These are phyloP conservation scores for Drosophila punjabiensis DNA, from an alignment of 1,140 invertebrate species.

Conservation along the genomic window DNA sequence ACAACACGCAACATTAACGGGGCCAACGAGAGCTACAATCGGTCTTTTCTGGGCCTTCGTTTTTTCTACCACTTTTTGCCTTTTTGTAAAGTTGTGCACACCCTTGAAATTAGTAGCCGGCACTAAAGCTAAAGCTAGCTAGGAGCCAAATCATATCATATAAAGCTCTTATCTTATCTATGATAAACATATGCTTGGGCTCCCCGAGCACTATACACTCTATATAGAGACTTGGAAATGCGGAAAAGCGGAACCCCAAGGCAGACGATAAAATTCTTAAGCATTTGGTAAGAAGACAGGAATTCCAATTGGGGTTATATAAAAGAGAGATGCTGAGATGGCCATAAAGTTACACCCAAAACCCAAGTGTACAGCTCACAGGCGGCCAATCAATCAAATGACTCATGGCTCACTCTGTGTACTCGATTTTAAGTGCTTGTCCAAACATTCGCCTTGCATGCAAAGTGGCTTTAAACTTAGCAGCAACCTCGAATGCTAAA, in stretches of 20 bases:
- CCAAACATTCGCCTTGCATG: constrained; percentile 20
- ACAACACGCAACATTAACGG: constrained; percentile 51
- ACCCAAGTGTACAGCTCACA: background rate
- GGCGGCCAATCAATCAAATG: constrained; percentile 9
- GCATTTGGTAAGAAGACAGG: constrained; percentile 14
- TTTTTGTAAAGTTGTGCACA: constrained; percentile 39
- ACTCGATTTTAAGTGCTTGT: constrained; percentile 22
- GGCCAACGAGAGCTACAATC: constrained; percentile 50
- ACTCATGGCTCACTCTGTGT: constrained; percentile 10
- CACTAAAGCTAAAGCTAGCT: constrained; percentile 25
- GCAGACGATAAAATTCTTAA: constrained; percentile 44
- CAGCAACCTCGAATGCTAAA: constrained; percentile 14
- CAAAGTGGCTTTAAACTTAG: constrained; percentile 8
- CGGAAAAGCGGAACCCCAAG: constrained; percentile 36
- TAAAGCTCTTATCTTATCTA: constrained; percentile 51
- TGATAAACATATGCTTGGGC: constrained; percentile 46
- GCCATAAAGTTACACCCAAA: background rate
- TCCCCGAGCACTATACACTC: background rate
- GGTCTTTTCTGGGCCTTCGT: constrained; percentile 22
- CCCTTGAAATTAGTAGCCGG: constrained; percentile 46
- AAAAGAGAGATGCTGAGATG: constrained; percentile 8
- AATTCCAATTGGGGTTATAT: constrained; percentile 16
- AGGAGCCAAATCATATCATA: constrained; percentile 44
- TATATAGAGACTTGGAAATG: constrained; percentile 8
- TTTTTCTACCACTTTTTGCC: constrained; percentile 7